Base-by-base conservation (phyloP, 2,797 vertebrate genomes). In the Chloroceryle inda region DNA sequence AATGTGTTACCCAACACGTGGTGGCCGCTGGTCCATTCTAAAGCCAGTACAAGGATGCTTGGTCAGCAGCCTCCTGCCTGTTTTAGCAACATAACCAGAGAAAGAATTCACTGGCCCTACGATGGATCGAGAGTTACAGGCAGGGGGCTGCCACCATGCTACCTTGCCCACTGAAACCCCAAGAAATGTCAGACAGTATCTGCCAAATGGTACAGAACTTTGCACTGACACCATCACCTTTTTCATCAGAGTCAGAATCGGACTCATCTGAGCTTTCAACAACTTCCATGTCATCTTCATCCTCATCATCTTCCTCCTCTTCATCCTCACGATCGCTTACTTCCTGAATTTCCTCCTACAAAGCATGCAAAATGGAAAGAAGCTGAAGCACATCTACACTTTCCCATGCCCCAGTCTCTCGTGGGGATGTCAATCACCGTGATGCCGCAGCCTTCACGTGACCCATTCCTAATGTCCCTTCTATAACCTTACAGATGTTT, bases 241-340 rank as follows among this genome's bases (percentile, higher is more conserved):
- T 99, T 94, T 99, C 99, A 47, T 99, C 99, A 75, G 98, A 98
- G 62, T 99, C 98, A 1, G 99, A 99, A 96, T 99, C 99, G 0
- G 99, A 99, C 44, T 99, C 99, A 29, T 99, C 99, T 14, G 99
- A 99, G n/a, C 98, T 99, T 92, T 99, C 99, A 1, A 99, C 99
- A 81, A 94, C 99, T 50, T 99, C 99, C 77, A 98, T 96, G 55
- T 99, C 99, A 62, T 98, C 98, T 59, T 99, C 99, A 17, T 99
- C 99, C 14, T 99, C 99, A 11, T 99, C 99, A 16, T 98, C 99
- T 1, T 99, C 99, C 1, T 98, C 98, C 2, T 99, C 99, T 33
- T 99, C 99, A 7, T 98, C 99, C 9, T 99, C 99, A 20, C 98
- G 99, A 75, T 99, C 99, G 64, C 99, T 99, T 75, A 80, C 98